Base-by-base conservation (phyloP, 2,888 invertebrate species). In the Coelogynopora nodosa region DNA sequence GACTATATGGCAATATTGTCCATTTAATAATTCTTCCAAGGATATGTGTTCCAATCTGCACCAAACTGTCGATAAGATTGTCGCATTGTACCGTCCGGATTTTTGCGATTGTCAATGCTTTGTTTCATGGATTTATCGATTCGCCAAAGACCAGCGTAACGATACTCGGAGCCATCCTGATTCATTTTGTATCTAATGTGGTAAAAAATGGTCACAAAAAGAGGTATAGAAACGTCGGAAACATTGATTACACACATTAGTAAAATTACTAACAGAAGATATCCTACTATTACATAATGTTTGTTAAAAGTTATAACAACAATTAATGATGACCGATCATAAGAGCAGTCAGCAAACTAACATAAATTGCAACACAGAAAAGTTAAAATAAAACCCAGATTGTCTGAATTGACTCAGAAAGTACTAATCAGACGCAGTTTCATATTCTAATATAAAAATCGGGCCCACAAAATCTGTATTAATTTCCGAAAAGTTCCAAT, bases 1-100 rank as follows among this genome's bases (percentile, higher is more conserved):
- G n/a, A n/a, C n/a, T n/a, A n/a, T n/a, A n/a, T n/a, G n/a, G n/a
- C n/a, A n/a, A n/a, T 83, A 83, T n/a, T n/a, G n/a, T n/a, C n/a
- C 67, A 26, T 27, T 86, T 67, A 87, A 87, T 84, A 87, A 10
- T 81, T 88, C 31, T 49, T 30, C 87, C 87, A 87, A 0, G 87
- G 87, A 81, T 87, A 87, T 18, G 30, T 31, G 28, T 87, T 87
- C 31, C 81, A 87, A 87, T 87, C 87, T 27, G 87, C 87, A 27
- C 87, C 87, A 23, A 84, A 84, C 0, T 0, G 27, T 5, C 30
- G 81, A 2, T 10, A 10, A 74, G 67, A 87, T 29, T 74, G 87
- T 26, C 86, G 82, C 30, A 31, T 28, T 31, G 87, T 87, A 13
- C 87, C 87, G 26, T 87, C 87, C 0, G 81, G 18, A 30, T 87